Base-by-base conservation (phyloP, 1,140 invertebrate genomes). In the Cardiocondyla obscurior region DNA sequence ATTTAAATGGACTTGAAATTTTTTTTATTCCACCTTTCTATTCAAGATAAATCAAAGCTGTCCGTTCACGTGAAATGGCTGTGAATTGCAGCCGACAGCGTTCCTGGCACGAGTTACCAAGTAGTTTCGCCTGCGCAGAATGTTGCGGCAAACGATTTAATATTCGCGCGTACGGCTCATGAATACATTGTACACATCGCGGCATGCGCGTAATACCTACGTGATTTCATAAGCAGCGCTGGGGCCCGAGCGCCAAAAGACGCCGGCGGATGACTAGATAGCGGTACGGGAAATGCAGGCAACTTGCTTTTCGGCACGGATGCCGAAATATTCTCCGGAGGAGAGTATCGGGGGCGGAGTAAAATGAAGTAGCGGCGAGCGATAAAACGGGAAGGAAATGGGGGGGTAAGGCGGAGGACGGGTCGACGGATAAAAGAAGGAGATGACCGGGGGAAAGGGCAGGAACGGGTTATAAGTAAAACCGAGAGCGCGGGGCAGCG, bases 361-460 rank as follows among this genome's bases (percentile, higher is more conserved):
- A 57, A 86, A 89, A 87, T 81, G 83, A 83, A 84, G 73, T 46
- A 53, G 60, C 67, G 76, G 60, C 64, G 73, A 62, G 62, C 83
- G 64, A 33, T 74, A 81, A 33, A 72, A 7, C 67, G 74, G 77
- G 82, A 30, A 84, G 67, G 73, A 88, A 90, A 91, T 86, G 73
- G 84, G 77, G 73, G 84, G 77, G 53, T 85, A 85, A 91, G 85
- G 87, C 4, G 44, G 1, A 46, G 16, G 74, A 81, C 62, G 73
- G 76, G 74, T 25, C 72, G 60, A 58, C 5, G 5, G 12, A 28
- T 55, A 65, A 14, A n/a, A n/a, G 46, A 55, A 67, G 49, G 25
- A 8, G 76, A 53, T 82, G 83, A 57, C 64, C 51, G 82, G 33
- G n/a, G 3, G n/a, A n/a, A 81, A 70, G 36, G 72, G 86, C 14